Conservation (phyloP, 2,113 vertebrate genomes). For the Quiscalus mexicanus region DNA sequence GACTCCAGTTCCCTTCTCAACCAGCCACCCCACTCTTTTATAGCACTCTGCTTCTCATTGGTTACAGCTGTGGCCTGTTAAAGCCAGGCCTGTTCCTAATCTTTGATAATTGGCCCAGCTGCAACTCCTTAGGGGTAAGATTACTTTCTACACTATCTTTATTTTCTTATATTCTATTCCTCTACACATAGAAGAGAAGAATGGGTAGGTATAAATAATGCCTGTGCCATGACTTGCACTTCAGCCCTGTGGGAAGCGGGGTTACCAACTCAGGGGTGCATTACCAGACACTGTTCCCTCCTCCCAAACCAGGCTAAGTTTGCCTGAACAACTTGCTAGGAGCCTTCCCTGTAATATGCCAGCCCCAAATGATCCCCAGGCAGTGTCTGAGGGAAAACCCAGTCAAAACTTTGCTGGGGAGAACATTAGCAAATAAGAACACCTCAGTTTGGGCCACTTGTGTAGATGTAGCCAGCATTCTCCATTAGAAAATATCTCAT, state of each 20-base stretch:
- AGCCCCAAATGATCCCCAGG: background rate
- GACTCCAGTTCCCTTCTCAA: too few species aligned
- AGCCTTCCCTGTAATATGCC: background rate
- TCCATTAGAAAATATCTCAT: background rate
- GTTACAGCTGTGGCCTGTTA: too few species aligned
- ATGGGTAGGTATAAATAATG: background rate
- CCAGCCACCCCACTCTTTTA: too few species aligned
- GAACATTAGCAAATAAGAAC: background rate
- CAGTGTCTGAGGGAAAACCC: background rate
- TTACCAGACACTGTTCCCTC: background rate
- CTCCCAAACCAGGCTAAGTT: background rate
- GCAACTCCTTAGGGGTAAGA: too few species aligned
- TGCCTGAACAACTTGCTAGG: background rate
- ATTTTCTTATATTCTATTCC: too few species aligned
- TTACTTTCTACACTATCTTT: too few species aligned
- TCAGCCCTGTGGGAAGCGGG: background rate
- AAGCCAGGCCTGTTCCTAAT: too few species aligned
- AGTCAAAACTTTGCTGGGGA: background rate
- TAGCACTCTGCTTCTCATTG: too few species aligned
- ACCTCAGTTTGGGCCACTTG: background rate
- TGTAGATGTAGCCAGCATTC: background rate
- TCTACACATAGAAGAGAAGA: background rate
- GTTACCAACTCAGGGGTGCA: background rate
- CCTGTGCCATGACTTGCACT: background rate
- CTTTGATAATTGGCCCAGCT: too few species aligned